These are phyloP conservation scores for Barypeithes pellucidus DNA, from an alignment of 2,888 invertebrate species.

Conservation along the genomic window DNA sequence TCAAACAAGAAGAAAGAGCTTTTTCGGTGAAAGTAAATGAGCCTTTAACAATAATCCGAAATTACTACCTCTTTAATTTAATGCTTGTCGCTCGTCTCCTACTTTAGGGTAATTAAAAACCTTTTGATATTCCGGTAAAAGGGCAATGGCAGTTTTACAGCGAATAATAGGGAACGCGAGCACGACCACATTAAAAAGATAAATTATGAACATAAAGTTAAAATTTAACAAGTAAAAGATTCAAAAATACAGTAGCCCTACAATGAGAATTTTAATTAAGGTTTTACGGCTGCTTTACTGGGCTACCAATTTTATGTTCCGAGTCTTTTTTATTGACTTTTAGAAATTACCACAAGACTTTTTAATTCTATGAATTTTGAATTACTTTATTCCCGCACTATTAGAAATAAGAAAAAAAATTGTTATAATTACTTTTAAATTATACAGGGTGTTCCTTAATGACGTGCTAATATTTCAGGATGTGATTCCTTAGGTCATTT, in stretches of 20 bases:
- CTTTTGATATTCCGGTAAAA: conserved; percentile 3
- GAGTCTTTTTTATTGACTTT: background rate
- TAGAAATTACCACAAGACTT: background rate
- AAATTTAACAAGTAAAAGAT: conserved; percentile 35
- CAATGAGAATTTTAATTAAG: conserved; percentile 8
- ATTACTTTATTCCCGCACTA: no score
- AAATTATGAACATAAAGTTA: conserved; percentile 40
- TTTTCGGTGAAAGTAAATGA: background rate
- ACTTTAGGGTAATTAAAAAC: background rate
- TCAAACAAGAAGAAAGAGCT: background rate
- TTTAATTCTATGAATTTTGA: no score
- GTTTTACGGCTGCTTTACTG: background rate
- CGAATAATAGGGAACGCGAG: conserved; percentile 26
- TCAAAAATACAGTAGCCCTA: background rate
- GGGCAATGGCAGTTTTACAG: conserved; percentile 21
- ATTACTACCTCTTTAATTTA: conserved; percentile 8
- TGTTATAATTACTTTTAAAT: no score
- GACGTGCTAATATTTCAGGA: no score
- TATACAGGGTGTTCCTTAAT: no score
- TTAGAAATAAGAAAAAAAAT: no score
- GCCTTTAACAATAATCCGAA: background rate
- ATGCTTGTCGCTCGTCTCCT: conserved; percentile 1
- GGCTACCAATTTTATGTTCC: background rate
- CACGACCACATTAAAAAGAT: conserved; percentile 32
- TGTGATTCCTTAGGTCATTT: no score